These are phyloP conservation scores for Pristionchus japonicus DNA, from an alignment of 2,888 invertebrate species.

Conservation along the genomic window DNA sequence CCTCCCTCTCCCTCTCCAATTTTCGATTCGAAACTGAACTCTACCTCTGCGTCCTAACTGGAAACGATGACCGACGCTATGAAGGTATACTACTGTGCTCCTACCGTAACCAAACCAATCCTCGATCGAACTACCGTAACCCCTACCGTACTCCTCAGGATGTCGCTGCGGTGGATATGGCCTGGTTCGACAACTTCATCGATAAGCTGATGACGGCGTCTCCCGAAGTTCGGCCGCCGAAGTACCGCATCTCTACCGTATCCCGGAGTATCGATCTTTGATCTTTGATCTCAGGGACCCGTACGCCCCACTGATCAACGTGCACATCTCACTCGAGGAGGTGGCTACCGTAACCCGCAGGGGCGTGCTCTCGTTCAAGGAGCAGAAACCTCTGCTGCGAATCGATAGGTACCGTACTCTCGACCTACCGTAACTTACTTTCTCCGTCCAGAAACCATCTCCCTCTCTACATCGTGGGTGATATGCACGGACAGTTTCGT, in stretches of 20 bases:
- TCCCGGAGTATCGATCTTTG: neutral
- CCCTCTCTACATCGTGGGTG: constrained; percentile 64
- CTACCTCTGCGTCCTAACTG: neutral
- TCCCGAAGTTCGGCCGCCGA: neutral
- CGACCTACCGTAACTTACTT: neutral
- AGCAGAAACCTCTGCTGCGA: neutral
- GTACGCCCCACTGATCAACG: neutral
- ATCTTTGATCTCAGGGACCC: neutral
- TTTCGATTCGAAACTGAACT: constrained; percentile 2
- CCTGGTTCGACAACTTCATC: constrained; percentile 32
- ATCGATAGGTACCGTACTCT: constrained; percentile 25
- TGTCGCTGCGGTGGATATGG: neutral
- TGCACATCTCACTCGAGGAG: neutral
- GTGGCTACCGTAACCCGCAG: neutral
- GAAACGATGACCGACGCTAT: neutral
- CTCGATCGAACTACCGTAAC: neutral
- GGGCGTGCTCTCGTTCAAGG: neutral
- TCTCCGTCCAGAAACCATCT: neutral
- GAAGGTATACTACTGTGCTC: neutral
- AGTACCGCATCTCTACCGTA: neutral
- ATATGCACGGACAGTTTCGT: constrained; percentile 68
- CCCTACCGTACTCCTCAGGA: neutral
- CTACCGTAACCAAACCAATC: too few relatives aligned
- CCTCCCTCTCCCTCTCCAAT: neutral
- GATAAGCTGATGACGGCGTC: constrained; percentile 38